phyloP scores from a whole-genome alignment of 2,113 vertebrate species.

The Tichodroma muraria region DNA sequence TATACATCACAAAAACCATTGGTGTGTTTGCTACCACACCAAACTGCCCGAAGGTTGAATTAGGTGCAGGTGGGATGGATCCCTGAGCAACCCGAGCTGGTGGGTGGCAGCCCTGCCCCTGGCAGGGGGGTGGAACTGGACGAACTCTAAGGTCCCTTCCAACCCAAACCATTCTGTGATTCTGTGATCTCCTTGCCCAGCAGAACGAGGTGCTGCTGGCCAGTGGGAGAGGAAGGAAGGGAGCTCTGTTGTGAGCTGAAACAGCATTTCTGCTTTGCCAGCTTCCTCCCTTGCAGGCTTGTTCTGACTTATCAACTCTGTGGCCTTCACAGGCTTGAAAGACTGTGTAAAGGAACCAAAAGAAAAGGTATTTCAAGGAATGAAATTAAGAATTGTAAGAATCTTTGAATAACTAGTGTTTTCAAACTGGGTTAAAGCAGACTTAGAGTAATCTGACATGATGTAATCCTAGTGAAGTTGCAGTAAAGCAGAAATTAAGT shows the following conservation, averaged over 20 bases:
- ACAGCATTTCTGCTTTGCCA: neutral
- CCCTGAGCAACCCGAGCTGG: neutral
- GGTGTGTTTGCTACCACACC: neutral
- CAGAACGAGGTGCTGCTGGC: neutral
- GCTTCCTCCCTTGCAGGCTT: neutral
- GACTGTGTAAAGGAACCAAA: neutral
- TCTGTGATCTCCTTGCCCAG: neutral
- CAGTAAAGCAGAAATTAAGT: slow-evolving; percentile 69
- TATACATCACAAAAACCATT: neutral
- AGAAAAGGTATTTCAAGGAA: slow-evolving; percentile 53
- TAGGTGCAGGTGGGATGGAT: neutral
- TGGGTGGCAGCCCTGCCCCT: neutral
- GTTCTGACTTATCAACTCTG: neutral
- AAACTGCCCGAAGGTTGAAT: neutral
- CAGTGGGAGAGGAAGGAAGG: neutral
- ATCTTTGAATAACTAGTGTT: slow-evolving; percentile 64
- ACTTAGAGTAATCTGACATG: slow-evolving; percentile 71
- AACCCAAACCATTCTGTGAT: neutral
- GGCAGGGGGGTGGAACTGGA: neutral
- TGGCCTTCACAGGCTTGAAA: neutral
- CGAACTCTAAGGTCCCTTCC: neutral
- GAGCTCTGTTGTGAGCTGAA: neutral
- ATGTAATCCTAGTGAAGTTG: slow-evolving; percentile 70
- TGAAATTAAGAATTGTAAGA: slow-evolving; percentile 56
- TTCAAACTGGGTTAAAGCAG: slow-evolving; percentile 71